Evolutionary conservation across 2,888 invertebrate species (phyloP), one percentile per base, ranked within the genome.

Genomic region (Amaurobius ferox): DNA sequence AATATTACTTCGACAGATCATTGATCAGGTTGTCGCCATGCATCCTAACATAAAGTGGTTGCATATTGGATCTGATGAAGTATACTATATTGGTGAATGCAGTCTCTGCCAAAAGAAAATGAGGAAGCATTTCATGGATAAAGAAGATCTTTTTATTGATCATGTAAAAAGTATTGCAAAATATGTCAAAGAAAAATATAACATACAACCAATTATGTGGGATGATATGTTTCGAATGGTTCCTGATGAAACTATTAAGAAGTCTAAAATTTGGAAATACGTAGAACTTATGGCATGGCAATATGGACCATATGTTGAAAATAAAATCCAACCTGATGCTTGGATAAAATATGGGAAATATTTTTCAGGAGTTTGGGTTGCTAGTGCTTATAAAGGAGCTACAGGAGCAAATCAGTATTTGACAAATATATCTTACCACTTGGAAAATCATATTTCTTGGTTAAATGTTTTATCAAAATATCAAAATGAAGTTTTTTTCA

Each of bases 371-470:
- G 92, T 96, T 28, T 96, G 96, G 96, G 93, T 95, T 62, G 96
- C 96, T 0, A 94, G 95, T 85, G 96, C 97, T 0, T 97, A 94
- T 90, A 97, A 97, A 92, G 97, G 96, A 0, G 96, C 97, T 0
- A 95, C 95, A 86, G 95, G 96, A 0, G 94, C 95, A 77, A 93
- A 94, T 89, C 94, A 95, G 91, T 94, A 94, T 86, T 90, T 95
- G 77, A 95, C 96, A 0, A 93, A 94, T 13, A 93, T 94, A 73
- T 92, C 92, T 29, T 93, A 94, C 73, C 95, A 96, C 89, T 92
- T 95, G 73, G 92, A 93, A 72, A 97, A 96, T 90, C 94, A 96
- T 90, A 92, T 93, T 66, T 93, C 93, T 7, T 97, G 96, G 95
- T 90, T 96, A 90, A 92, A 93, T 30, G 91, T 94, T 0, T 93